Base-by-base conservation (phyloP, 2,888 invertebrate genomes). In the Agriopis leucophaearia region DNA sequence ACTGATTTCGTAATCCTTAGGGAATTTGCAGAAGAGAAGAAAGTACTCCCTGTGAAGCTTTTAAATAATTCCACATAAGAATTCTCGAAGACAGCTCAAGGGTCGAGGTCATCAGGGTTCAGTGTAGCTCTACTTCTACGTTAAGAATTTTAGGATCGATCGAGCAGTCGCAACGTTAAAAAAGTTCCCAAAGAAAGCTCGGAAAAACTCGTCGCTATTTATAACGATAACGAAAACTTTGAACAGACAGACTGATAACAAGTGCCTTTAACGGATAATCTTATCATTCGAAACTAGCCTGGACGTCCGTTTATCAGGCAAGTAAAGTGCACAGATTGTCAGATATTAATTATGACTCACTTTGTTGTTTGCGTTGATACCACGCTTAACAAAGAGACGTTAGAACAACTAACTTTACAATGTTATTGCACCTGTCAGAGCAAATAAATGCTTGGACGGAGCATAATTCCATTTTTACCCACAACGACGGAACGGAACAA, bases 111-210 rank as follows among this genome's bases (percentile, higher is more conserved):
- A 58, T 52, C 42, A 35, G 45, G 38, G 52, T 57, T 52, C 54
- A 45, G 36, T 35, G 44, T 36, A 48, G 44, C 16, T 47, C 40
- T 8, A 45, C 27, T 15, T 18, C 13, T 27, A 35, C 10, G 38
- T 57, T 13, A 15, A 55, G 62, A 58, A 57, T 51, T 62, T 47
- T 38, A 52, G n/a, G 51, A 61, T 67, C 57, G 45, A 62, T 58
- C 18, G 35, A 38, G 35, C 38, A 38, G 59, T 40, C 47, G 35
- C 13, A 8, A 42, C 50, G 12, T 10, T 15, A 47, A 45, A 18
- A 15, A 27, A 47, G 6, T 44, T 56, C 9, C 15, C 35, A 15
- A n/a, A 45, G 16, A 54, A 38, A 15, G 38, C 10, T 36, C 12
- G 42, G 8, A 18, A 9, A 38, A 9, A 15, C 15, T 38, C 52